Evolutionary conservation across 2,113 vertebrate species (phyloP), one percentile per base, ranked within the genome.

Genomic region (Stercorarius parasiticus): DNA sequence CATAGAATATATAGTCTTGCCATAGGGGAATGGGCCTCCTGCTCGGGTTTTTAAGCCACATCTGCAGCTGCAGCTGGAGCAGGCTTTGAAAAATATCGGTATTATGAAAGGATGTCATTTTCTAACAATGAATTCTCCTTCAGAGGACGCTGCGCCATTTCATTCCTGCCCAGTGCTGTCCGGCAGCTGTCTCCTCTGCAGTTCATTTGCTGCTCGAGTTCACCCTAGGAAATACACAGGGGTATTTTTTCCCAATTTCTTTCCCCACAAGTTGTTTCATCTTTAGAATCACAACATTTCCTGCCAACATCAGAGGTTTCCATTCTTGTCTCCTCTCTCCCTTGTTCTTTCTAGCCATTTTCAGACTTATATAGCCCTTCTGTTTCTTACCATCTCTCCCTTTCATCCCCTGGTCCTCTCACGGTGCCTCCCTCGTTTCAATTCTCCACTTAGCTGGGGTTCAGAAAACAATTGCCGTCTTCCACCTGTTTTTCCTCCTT

Each of bases 301-400:
- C 97, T 97, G 96, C 85, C 74, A 95, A 96, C 97, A 97, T 98
- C 96, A 94, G 78, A 97, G 93, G 88, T 90, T 93, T 82, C 76
- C 71, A 58, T 93, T 94, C 89, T 92, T 88, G 84, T 74, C 82
- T 88, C 88, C 94, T 90, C 89, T 95, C 86, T 91, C 55, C 93
- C 94, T 82, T 88, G 62, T 91, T 93, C 95, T 96, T 93, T 93
- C 90, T 96, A 83, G 87, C 96, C 90, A 59, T 95, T 90, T 91
- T 95, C 74, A 96, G 79, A 88, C 90, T 95, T 85, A 67, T 38
- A 36, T 66, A 92, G 85, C 82, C 58, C 95, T 97, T 96, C 87
- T 84, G 93, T 94, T 97, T 97, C 86, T 66, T 91, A 81, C 43
- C 55, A 82, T 42, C 9, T 25, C 73, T 88, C 30, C 76, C 87